phyloP scores from a whole-genome alignment of 2,888 invertebrate genomes.

The Caenorhabditis zanzibari region DNA sequence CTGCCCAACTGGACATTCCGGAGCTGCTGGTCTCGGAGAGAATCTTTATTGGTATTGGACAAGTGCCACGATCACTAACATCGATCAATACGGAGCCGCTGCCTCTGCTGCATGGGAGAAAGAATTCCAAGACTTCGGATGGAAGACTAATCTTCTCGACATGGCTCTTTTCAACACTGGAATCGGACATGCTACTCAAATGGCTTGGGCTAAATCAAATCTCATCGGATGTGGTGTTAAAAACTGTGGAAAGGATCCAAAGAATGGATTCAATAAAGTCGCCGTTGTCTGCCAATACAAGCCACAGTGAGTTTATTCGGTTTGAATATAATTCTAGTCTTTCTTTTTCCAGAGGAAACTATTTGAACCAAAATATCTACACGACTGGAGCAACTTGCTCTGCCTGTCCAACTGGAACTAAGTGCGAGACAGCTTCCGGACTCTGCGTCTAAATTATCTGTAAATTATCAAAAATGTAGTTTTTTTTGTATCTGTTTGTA shows the following conservation, averaged over 20 bases:
- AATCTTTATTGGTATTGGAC: slow-evolving; percentile 48
- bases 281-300: slow-evolving; percentile 63
- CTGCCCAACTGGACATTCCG: slow-evolving; percentile 48
- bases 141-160: slow-evolving; percentile 29
- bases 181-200: slow-evolving; percentile 60
- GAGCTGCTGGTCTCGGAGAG: slow-evolving; percentile 50
- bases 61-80: slow-evolving; percentile 24
- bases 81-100: slow-evolving; percentile 50
- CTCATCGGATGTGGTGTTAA: slow-evolving; percentile 63
- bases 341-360: slow-evolving; percentile 52
- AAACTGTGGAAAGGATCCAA: slow-evolving; percentile 52
- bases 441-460: slow-evolving; percentile 46
- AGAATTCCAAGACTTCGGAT: slow-evolving; percentile 54
- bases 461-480: slow-evolving; percentile 11
- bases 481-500: neutral
- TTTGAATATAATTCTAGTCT: neutral
- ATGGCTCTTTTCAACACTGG: slow-evolving; percentile 41
- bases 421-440: slow-evolving; percentile 43
- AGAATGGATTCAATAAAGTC: slow-evolving; percentile 43
- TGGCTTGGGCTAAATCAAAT: slow-evolving; percentile 60
- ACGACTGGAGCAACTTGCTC: slow-evolving; percentile 52
- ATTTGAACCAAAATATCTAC: slow-evolving; percentile 53
- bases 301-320: slow-evolving; percentile 40
- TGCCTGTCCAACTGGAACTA: slow-evolving; percentile 57
- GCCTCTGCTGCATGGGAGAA: slow-evolving; percentile 51